Conservation (phyloP, 2,113 vertebrate genomes). For the Otocyon megalotis region DNA sequence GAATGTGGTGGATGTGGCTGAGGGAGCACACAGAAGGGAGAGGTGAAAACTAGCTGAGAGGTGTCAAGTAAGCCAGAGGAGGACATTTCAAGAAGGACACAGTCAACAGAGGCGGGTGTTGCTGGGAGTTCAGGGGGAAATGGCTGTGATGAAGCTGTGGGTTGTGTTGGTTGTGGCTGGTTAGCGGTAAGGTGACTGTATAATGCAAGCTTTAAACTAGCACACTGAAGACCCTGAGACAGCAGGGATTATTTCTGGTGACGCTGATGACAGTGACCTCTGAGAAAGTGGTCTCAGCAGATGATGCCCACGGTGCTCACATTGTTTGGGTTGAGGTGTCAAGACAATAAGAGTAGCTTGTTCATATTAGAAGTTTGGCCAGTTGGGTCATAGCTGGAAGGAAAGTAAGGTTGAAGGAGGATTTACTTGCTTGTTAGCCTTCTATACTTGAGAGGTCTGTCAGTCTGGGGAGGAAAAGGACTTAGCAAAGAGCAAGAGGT, state of each 20-base stretch:
- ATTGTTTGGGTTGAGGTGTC: not conserved
- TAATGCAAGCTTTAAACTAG: not conserved
- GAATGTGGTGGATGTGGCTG: not conserved
- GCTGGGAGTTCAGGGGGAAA: not conserved
- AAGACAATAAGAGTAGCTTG: not conserved
- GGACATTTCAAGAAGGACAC: not conserved
- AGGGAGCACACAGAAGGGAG: not conserved
- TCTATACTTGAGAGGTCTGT: slow-evolving; percentile 23
- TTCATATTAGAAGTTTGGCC: slow-evolving; percentile 25
- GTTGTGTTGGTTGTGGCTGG: not conserved
- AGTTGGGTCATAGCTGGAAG: not conserved
- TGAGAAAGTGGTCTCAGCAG: not conserved
- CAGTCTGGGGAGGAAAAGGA: not conserved
- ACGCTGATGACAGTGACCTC: not conserved
- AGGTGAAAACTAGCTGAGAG: not conserved
- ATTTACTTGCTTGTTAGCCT: not conserved
- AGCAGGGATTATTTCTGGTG: not conserved
- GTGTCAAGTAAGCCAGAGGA: not conserved
- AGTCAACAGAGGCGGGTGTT: not conserved
- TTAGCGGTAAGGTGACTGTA: not conserved
- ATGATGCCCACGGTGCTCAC: not conserved
- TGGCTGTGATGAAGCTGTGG: fast-evolving
- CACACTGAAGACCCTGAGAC: not conserved
- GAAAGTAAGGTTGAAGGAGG: not conserved
- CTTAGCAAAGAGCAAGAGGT: not conserved